Conservation (phyloP, 2,888 invertebrate genomes). For the Plebejus melissa region DNA sequence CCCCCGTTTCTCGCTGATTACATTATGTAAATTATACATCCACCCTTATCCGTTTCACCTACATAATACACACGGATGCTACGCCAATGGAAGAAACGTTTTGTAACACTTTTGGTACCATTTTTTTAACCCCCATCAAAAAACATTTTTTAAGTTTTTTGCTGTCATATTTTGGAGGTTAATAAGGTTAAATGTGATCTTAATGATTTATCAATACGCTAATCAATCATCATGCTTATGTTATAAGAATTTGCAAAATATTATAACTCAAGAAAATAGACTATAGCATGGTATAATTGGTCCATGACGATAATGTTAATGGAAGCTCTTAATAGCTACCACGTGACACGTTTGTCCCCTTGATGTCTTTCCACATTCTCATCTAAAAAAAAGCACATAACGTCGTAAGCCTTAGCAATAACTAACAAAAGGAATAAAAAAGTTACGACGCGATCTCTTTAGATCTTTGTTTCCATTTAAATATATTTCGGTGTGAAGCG, state of each 20-base stretch:
- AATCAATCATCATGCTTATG: too few relatives aligned
- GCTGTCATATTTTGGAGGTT: too few relatives aligned
- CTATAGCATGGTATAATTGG: too few relatives aligned
- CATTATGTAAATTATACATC: constrained; percentile 65
- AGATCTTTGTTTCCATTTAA: constrained; percentile 44
- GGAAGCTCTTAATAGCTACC: background rate
- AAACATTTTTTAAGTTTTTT: background rate
- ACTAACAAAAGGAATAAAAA: constrained; percentile 29
- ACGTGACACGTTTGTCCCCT: background rate
- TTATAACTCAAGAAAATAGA: background rate
- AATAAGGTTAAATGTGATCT: too few relatives aligned
- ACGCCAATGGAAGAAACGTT: constrained; percentile 29
- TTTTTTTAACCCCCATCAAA: background rate
- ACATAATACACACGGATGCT: constrained; percentile 49
- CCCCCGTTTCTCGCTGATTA: constrained; percentile 58
- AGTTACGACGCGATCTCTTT: constrained; percentile 25
- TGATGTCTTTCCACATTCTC: background rate
- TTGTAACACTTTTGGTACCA: background rate
- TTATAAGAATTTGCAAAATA: too few relatives aligned
- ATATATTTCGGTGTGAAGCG: constrained; percentile 48
- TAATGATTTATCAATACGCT: too few relatives aligned
- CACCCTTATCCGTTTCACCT: constrained; percentile 56
- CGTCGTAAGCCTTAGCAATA: background rate
- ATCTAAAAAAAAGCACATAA: background rate
- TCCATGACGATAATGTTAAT: background rate